These are phyloP conservation scores for Zosterops borbonicus DNA, from an alignment of 2,113 vertebrate genomes.

Conservation along the genomic window DNA sequence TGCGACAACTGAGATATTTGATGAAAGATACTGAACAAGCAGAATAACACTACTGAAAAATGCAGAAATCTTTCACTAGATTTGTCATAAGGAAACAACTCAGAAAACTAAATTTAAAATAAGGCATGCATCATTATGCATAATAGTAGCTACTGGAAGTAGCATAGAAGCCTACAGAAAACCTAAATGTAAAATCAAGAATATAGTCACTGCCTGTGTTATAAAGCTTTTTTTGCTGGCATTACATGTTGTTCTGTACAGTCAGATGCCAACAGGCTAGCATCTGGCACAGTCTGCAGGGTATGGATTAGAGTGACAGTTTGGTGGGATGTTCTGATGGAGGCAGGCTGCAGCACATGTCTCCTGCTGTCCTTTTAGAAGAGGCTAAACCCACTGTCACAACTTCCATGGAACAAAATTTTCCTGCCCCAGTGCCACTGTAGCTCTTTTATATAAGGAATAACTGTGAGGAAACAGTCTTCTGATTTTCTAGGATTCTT, in stretches of 20 bases:
- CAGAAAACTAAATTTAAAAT: not conserved
- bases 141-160: not conserved
- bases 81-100: not conserved
- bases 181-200: not conserved
- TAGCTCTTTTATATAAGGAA: not conserved
- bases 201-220: not conserved
- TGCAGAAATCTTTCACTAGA: not conserved
- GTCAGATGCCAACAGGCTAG: not conserved
- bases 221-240: not conserved
- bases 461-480: not conserved
- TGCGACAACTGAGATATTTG: not conserved
- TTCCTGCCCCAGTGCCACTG: not conserved
- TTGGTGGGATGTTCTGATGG: not conserved
- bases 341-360: not conserved
- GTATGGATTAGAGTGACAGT: not conserved
- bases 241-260: not conserved
- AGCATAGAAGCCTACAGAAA: not conserved
- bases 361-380: not conserved
- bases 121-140: not conserved
- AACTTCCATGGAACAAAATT: not conserved
- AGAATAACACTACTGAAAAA: not conserved
- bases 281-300: not conserved
- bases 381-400: not conserved
- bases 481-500: not conserved
- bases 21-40: not conserved